Base-by-base conservation (phyloP, 37 sponge, comb jelly and placozoan genomes). In the Aphrocallistes beatrix region DNA sequence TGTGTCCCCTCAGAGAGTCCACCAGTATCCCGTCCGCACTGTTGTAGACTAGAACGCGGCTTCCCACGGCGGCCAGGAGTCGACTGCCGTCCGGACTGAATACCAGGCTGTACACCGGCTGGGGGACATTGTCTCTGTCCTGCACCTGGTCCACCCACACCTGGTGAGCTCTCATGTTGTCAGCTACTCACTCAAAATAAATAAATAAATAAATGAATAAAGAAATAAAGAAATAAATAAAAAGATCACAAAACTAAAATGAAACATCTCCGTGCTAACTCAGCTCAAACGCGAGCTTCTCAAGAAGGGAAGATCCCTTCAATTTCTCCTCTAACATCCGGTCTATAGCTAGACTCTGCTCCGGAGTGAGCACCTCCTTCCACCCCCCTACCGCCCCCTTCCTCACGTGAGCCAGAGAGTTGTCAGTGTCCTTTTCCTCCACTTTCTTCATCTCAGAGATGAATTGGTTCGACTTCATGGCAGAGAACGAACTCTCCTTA, bases 1-100 rank as follows among this genome's bases (percentile, higher is more conserved):
- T 97, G 90, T 97, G 98, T 23, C 92, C 98, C 45, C 89, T 93
- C 51, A 97, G 81, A 23, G 88, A 82, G 36, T 89, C 84, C 39
- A 88, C 23, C 37, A 97, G 23, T 23, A 40, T 81, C 0, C 98
- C 98, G 85, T 90, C 88, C 1, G 23, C 81, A 83, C 89, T 38
- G 25, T 88, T 51, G 83, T 87, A 85, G 39, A 92, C 94, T 84
- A 91, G 87, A 9, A 96, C 83, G 37, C 51, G 83, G 32, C 32
- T 85, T 1, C 92, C 92, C 39, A 91, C 90, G 49, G 94, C 88
- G 1, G 89, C 90, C 1, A 92, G 21, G n/a, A 94, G 51, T 47
- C 83, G 86, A 37, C 83, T 81, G 28, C 98, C 98, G 89, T 93
- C 91, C 28, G 95, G 93, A 19, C 83, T 89, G 49, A 94, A 93